Conservation (phyloP, 2,113 vertebrate species). For the Petroica traversi region DNA sequence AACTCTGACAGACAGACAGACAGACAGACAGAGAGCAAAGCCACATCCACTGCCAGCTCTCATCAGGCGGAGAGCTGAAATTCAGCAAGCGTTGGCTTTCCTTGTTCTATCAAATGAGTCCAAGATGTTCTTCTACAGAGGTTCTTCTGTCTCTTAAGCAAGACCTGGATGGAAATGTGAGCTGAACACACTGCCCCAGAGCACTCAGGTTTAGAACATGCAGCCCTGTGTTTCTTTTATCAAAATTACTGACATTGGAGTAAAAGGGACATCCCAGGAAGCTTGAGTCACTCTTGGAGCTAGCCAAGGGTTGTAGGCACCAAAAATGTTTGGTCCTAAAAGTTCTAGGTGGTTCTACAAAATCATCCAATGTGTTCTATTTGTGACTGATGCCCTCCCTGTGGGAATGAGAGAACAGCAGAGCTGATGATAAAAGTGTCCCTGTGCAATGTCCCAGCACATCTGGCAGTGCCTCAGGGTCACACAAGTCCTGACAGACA, state of each 20-base stretch:
- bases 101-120: not conserved
- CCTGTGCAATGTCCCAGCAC: not conserved
- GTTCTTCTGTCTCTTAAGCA: not conserved
- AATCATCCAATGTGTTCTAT: not conserved
- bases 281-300: not conserved
- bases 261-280: not conserved
- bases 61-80: not conserved
- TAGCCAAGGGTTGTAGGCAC: not conserved
- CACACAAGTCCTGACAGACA: not conserved
- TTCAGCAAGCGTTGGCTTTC: not conserved
- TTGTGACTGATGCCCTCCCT: not conserved
- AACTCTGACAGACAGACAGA: conserved; percentile 26
- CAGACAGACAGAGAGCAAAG: not conserved
- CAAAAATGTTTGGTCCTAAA: not conserved
- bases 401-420: not conserved
- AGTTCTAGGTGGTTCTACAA: not conserved
- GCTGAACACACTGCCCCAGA: not conserved
- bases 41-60: conserved; percentile 3
- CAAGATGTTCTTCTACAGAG: not conserved
- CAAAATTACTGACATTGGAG: not conserved
- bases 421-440: not conserved
- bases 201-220: not conserved
- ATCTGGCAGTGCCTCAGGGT: not conserved
- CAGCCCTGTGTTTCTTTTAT: not conserved
- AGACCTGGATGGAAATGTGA: not conserved